Conservation (phyloP, 2,888 invertebrate species). For the Leptinotarsa tumamoca region DNA sequence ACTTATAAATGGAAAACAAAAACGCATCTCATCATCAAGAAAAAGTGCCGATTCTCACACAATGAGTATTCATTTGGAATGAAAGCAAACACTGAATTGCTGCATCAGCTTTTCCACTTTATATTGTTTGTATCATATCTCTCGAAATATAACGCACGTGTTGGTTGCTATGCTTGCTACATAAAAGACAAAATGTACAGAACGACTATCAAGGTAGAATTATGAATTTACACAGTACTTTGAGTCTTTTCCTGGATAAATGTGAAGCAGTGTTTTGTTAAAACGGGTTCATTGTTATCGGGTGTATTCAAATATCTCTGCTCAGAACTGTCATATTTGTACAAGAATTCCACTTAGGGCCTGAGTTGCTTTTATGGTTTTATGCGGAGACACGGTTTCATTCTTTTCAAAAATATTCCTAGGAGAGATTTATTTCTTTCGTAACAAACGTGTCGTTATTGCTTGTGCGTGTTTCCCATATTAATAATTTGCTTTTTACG, state of each 20-base stretch:
- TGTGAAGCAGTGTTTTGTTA: slow-evolving; percentile 5
- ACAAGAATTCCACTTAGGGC: neutral
- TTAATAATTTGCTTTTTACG: too few relatives aligned
- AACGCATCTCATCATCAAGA: too few relatives aligned
- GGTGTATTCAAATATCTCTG: slow-evolving; percentile 11
- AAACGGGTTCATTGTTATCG: slow-evolving; percentile 8
- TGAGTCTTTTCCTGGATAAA: slow-evolving; percentile 8
- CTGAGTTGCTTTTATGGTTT: slow-evolving; percentile 2
- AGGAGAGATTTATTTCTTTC: neutral
- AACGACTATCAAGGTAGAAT: slow-evolving; percentile 3
- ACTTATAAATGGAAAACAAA: too few relatives aligned
- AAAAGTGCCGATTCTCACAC: too few relatives aligned
- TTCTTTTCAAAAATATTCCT: neutral
- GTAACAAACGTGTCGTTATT: neutral
- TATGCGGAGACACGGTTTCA: neutral
- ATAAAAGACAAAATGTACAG: neutral
- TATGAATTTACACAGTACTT: neutral
- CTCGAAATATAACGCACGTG: too few relatives aligned
- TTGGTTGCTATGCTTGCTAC: too few relatives aligned
- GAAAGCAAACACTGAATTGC: too few relatives aligned
- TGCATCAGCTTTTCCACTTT: too few relatives aligned
- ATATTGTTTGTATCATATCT: too few relatives aligned
- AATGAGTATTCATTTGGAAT: too few relatives aligned
- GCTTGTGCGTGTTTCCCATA: neutral
- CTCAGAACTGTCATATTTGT: slow-evolving; percentile 14